Percentiles rank a stretch among this genome's conserved stretches.
Conservation (phyloP, 2,797 vertebrate species). For the Borostomias antarcticus region DNA sequence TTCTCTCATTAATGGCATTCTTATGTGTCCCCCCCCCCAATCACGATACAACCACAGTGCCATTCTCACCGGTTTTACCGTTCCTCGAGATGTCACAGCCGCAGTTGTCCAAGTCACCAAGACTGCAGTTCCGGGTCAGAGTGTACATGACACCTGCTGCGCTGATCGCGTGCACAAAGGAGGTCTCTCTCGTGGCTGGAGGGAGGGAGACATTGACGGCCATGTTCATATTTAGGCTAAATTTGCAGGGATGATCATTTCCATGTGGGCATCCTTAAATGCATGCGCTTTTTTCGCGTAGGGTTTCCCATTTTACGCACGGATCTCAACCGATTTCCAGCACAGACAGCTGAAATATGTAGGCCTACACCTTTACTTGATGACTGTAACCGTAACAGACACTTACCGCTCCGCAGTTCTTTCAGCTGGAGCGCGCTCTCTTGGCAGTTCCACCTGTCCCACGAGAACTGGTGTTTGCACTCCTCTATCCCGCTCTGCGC, state of each 20-base stretch:
- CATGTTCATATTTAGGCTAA: neutral
- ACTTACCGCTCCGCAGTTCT: conserved; percentile 85
- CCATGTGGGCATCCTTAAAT: neutral
- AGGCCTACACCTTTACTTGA: too few species aligned
- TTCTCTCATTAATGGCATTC: too few species aligned
- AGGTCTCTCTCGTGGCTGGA: conserved; percentile 91
- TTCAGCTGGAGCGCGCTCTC: conserved; percentile 88
- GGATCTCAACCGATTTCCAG: too few species aligned
- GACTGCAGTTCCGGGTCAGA: conserved; percentile 94
- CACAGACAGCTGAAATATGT: neutral
- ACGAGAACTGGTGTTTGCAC: conserved; percentile 92
- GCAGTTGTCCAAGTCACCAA: conserved; percentile 93
- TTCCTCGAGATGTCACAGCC: conserved; percentile 92
- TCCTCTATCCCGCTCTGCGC: conserved; percentile 87
- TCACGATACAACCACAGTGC: too few species aligned
- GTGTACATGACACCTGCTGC: conserved; percentile 95
- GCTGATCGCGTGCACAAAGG: conserved; percentile 95
- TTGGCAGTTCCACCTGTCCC: conserved; percentile 94
- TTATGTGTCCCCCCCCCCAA: too few species aligned
- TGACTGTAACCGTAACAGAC: too few species aligned
- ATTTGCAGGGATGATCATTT: neutral
- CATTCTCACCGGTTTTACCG: conserved; percentile 83
- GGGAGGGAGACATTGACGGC: neutral
- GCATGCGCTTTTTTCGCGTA: neutral
- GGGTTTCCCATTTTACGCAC: neutral